Evolutionary conservation across 2,888 invertebrate species (phyloP).

Genomic region (Merodon equestris): DNA sequence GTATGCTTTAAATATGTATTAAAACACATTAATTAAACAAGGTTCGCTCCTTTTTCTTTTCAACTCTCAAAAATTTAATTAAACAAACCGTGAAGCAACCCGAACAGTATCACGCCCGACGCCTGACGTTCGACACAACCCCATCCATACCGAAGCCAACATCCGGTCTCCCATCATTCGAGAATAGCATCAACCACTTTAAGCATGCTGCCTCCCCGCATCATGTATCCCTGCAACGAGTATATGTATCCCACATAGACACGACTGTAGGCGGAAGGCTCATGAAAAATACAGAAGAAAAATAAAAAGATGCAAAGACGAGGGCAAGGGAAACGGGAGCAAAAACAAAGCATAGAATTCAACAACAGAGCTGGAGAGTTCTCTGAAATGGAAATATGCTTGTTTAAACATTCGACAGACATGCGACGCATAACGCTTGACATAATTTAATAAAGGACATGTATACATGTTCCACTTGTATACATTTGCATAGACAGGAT

Average conservation of each 20-base stretch:
- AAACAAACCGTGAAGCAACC: constrained; percentile 37
- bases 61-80: constrained; percentile 28
- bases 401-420: constrained; percentile 69
- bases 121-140: background rate
- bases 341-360: constrained; percentile 14
- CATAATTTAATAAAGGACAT: constrained; percentile 68
- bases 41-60: background rate
- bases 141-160: background rate
- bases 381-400: constrained; percentile 68
- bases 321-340: background rate
- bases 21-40: constrained; percentile 56
- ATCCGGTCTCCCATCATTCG: background rate
- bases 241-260: too few species aligned
- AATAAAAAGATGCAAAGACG: too few species aligned
- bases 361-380: constrained; percentile 35
- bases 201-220: background rate
- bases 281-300: too few species aligned
- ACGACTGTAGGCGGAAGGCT: too few species aligned
- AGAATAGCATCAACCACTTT: background rate
- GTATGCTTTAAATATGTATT: constrained; percentile 50
- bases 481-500: constrained; percentile 60
- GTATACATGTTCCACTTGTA: constrained; percentile 58
- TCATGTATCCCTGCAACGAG: too few species aligned
- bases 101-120: constrained; percentile 3
- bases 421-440: constrained; percentile 68